These are phyloP conservation scores for Athalia rosae DNA, from an alignment of 2,888 invertebrate genomes.

Conservation along the genomic window DNA sequence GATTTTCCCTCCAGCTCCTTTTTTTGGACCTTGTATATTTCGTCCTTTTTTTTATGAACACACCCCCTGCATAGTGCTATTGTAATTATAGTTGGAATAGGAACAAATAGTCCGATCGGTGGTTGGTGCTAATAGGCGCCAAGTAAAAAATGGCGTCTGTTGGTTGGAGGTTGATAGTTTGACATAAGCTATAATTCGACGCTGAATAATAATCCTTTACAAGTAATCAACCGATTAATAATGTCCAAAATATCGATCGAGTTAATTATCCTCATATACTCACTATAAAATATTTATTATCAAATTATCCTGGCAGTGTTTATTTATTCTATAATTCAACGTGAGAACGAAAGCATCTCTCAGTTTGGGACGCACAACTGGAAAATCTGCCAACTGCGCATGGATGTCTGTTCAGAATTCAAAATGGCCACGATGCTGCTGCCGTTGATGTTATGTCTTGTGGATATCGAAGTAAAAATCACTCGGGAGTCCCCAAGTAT, in stretches of 20 bases:
- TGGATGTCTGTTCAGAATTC: too few relatives aligned
- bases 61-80: slow-evolving; percentile 22
- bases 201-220: neutral
- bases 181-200: slow-evolving; percentile 24
- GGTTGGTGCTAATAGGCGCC: slow-evolving; percentile 34
- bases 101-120: slow-evolving; percentile 19
- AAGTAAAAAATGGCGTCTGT: slow-evolving; percentile 34
- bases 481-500: too few relatives aligned
- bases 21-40: neutral
- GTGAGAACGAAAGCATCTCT: slow-evolving; percentile 32
- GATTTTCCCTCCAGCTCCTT: neutral
- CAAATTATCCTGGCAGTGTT: neutral
- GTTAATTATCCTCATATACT: neutral
- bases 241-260: neutral
- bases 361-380: slow-evolving; percentile 22
- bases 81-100: slow-evolving; percentile 7
- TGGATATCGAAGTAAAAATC: too few relatives aligned
- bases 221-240: neutral
- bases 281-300: slow-evolving; percentile 25
- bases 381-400: too few relatives aligned
- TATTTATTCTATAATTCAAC: neutral
- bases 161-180: slow-evolving; percentile 1
- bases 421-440: too few relatives aligned
- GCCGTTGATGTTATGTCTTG: too few relatives aligned
- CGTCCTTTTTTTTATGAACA: neutral